Evolutionary conservation across 2,113 vertebrate genomes (phyloP).

Genomic region (Boulengeromyrus knoepffleri): DNA sequence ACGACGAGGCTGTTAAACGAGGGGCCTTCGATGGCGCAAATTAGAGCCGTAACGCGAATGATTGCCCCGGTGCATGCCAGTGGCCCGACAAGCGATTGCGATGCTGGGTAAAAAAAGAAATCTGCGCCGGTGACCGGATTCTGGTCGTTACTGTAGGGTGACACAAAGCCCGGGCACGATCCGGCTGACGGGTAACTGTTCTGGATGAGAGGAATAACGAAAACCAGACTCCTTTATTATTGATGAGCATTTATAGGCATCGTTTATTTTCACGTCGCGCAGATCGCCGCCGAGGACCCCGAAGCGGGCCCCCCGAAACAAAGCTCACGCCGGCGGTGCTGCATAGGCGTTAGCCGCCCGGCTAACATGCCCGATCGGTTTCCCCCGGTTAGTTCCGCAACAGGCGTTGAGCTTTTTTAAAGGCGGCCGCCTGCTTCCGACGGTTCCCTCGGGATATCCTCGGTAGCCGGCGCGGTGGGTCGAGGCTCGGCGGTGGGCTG

Average conservation of each 20-base stretch:
- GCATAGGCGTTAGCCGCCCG: background rate
- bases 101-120: background rate
- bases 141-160: background rate
- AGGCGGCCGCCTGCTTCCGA: background rate
- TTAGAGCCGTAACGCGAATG: background rate
- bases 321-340: background rate
- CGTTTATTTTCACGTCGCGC: background rate
- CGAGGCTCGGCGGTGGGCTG: background rate
- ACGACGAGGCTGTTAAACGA: background rate
- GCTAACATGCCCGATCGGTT: background rate
- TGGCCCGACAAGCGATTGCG: background rate
- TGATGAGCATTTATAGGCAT: background rate
- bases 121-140: background rate
- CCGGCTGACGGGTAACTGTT: background rate
- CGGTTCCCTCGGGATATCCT: background rate
- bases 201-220: background rate
- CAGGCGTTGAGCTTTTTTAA: background rate
- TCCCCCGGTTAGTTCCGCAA: background rate
- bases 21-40: background rate
- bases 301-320: background rate
- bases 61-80: background rate
- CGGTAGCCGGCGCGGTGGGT: background rate
- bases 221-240: background rate
- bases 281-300: background rate
- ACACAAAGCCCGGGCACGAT: background rate